phyloP scores from a whole-genome alignment of 1,140 invertebrate species.

The Mycetomoellerius zeteki region DNA sequence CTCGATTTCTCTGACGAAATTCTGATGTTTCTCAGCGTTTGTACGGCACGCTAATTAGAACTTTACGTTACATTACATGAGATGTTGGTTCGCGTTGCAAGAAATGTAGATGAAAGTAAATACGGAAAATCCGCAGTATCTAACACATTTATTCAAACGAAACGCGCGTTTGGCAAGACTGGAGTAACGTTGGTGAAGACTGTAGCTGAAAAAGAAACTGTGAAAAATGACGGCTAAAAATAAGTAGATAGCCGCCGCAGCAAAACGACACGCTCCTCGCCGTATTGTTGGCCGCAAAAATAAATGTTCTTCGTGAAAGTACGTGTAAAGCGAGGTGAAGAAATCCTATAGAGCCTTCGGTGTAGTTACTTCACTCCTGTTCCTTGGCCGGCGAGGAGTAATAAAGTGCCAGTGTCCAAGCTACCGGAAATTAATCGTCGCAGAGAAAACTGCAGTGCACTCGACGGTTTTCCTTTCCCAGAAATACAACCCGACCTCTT shows the following conservation, averaged over 20 bases:
- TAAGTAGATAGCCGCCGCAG: conserved; percentile 35
- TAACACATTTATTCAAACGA: neutral
- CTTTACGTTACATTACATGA: conserved; percentile 20
- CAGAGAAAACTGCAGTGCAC: conserved; percentile 69
- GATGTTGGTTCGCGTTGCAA: neutral
- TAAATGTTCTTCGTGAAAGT: conserved; percentile 67
- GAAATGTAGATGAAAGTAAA: neutral
- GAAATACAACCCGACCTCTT: conserved; percentile 65
- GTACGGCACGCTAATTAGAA: conserved; percentile 27
- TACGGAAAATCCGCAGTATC: neutral
- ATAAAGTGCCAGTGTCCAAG: conserved; percentile 77
- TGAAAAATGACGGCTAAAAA: conserved; percentile 56
- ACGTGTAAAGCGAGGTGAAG: conserved; percentile 73
- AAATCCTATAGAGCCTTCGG: conserved; percentile 69
- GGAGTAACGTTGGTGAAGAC: neutral
- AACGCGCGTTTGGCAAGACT: neutral
- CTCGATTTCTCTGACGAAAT: neutral
- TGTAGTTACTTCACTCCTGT: conserved; percentile 69
- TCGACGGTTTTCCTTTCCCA: conserved; percentile 72
- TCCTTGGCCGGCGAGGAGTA: conserved; percentile 69
- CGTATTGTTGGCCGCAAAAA: conserved; percentile 64
- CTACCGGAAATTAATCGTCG: conserved; percentile 77
- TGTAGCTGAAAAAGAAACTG: conserved; percentile 20
- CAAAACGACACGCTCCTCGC: conserved; percentile 43
- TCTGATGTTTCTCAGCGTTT: neutral